Evolutionary conservation across 2,797 vertebrate genomes (phyloP), one percentile per base, ranked within the genome.

Genomic region (Carduelis carduelis): DNA sequence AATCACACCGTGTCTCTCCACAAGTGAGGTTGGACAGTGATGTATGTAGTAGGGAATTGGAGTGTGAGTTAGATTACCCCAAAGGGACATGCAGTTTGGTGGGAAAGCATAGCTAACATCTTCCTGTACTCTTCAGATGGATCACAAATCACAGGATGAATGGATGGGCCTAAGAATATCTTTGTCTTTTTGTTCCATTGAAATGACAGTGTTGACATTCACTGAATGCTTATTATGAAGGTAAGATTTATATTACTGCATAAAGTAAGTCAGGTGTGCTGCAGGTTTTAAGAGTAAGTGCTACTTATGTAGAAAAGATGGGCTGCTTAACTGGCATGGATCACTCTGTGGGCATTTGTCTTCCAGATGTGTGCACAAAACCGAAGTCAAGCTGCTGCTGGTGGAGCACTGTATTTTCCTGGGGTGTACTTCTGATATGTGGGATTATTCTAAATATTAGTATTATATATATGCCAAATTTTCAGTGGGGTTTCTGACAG

Each of bases 21-120:
- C 76, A 74, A 93, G 77, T 49, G 63, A 95, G 56, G 49, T 21
- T 87, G 89, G 93, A 95, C 87, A 83, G 86, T 90, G 96, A 95
- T 91, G 53, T 74, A 95, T 95, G 87, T 83, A 87, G 69, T 43
- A 41, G 83, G 66, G 65, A 95, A 93, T 15, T 71, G 88, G 85
- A 21, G 20, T 87, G 80, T 90, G 94, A 83, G 65, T 71, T 83
- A 85, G 83, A 94, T 89, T 93, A 93, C 50, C 89, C 89, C 81
- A 93, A 86, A 89, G 91, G 91, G 94, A 90, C 50, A 34, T 12
- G 60, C 43, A 75, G 44, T 89, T 95, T 0, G 0, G 84, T 87
- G 44, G 72, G 61, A 95, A 91, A 94, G 65, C 70, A 74, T 53
- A 87, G 63, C 56, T 82, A 92, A 93, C 89, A 85, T 77, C 87